phyloP scores from a whole-genome alignment of 1,140 invertebrate genomes.

The Bombus soroeensis region DNA sequence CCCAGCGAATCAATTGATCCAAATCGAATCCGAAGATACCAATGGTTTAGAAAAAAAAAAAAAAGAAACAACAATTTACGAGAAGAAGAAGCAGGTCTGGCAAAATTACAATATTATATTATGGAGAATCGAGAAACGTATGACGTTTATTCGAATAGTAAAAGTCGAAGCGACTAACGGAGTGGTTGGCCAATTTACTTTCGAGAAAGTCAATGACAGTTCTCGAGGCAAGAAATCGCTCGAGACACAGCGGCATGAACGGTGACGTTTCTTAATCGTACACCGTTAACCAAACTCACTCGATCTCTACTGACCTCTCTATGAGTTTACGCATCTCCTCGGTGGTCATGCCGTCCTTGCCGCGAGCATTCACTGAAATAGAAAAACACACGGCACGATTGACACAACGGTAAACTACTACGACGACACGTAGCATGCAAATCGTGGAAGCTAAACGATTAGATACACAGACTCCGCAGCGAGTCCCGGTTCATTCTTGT shows the following conservation, averaged over 20 bases:
- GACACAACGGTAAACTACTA: constrained; percentile 79
- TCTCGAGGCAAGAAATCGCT: constrained; percentile 59
- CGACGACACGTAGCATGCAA: constrained; percentile 79
- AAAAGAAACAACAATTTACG: background rate
- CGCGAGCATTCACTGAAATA: constrained; percentile 89
- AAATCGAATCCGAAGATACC: background rate
- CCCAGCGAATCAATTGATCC: background rate
- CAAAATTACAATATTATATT: constrained; percentile 12
- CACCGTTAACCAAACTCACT: constrained; percentile 67
- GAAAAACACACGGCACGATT: constrained; percentile 83
- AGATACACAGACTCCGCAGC: constrained; percentile 63
- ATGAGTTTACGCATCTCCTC: constrained; percentile 98
- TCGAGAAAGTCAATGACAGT: constrained; percentile 50
- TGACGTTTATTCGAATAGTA: constrained; percentile 2
- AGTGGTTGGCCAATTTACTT: constrained; percentile 49
- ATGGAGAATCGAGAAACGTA: constrained; percentile 1
- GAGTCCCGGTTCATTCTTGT: constrained; percentile 62
- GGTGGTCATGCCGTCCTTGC: constrained; percentile 94
- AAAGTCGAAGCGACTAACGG: constrained; percentile 19
- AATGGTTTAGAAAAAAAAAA: background rate
- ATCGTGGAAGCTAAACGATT: constrained; percentile 65
- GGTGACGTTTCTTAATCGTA: constrained; percentile 51
- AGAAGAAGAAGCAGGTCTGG: constrained; percentile 25
- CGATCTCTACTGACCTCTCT: constrained; percentile 91
- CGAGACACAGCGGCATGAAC: constrained; percentile 66